phyloP scores from a whole-genome alignment of 2,113 vertebrate genomes.

The Coreoperca whiteheadi region DNA sequence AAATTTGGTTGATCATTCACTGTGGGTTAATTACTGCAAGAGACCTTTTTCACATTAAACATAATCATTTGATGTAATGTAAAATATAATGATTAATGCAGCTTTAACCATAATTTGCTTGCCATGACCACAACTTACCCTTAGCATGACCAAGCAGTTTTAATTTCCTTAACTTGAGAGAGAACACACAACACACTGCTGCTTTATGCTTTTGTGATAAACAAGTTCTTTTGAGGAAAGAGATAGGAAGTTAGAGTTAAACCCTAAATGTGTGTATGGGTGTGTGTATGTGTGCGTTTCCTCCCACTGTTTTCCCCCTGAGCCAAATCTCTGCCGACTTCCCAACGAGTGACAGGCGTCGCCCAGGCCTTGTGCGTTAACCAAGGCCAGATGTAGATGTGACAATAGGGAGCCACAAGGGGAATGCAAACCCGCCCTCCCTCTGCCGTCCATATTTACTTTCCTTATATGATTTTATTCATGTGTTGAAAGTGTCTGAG shows the following conservation, averaged over 20 bases:
- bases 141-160: not conserved
- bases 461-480: slow-evolving; percentile 76
- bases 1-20: not conserved
- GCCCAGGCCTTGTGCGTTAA: slow-evolving; percentile 89
- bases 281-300: slow-evolving; percentile 33
- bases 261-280: slow-evolving; percentile 16
- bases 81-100: not conserved
- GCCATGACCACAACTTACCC: not conserved
- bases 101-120: slow-evolving; percentile 5
- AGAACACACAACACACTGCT: not conserved
- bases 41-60: not conserved
- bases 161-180: not conserved
- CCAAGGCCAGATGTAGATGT: slow-evolving; percentile 93
- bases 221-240: slow-evolving; percentile 29
- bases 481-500: slow-evolving; percentile 70
- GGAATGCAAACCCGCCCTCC: slow-evolving; percentile 76
- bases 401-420: slow-evolving; percentile 92
- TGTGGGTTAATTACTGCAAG: not conserved
- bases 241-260: slow-evolving; percentile 38
- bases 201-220: slow-evolving; percentile 21
- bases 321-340: slow-evolving; percentile 93
- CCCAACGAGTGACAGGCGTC: slow-evolving; percentile 91
- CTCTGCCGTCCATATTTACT: slow-evolving; percentile 83
- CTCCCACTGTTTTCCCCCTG: slow-evolving; percentile 91
- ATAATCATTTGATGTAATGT: not conserved